A percentile compares a stretch with the other conserved stretches of the same genome.
Evolutionary conservation across 2,113 vertebrate genomes (phyloP).

Genomic region (Struthidea cinerea): DNA sequence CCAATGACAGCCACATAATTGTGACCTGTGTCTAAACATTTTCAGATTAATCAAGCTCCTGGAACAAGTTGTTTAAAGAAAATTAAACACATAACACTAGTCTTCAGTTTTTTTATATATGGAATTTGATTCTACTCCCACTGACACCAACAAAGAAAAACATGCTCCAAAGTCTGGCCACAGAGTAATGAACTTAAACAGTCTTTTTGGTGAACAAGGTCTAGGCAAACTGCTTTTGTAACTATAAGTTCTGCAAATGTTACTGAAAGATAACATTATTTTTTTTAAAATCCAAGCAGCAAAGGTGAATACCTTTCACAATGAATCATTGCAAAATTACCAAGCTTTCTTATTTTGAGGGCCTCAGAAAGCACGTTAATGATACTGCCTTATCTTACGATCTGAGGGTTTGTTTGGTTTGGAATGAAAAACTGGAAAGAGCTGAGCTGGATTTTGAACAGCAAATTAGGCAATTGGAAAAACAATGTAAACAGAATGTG

Average conservation of each 20-base stretch:
- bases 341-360: conserved; percentile 21
- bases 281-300: conserved; percentile 27
- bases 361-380: not conserved
- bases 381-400: conserved; percentile 33
- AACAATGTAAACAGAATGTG: not conserved
- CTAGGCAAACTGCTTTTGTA: conserved; percentile 40
- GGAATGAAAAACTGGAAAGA: conserved; percentile 35
- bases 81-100: not conserved
- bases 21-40: not conserved
- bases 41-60: not conserved
- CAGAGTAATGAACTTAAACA: not conserved
- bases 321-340: conserved; percentile 57
- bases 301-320: conserved; percentile 60
- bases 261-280: conserved; percentile 26
- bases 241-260: conserved; percentile 43
- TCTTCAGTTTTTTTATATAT: not conserved
- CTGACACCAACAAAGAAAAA: not conserved
- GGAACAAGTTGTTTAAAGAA: not conserved
- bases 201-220: not conserved
- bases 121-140: not conserved
- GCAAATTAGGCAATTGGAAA: conserved; percentile 43
- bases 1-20: not conserved
- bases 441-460: conserved; percentile 54
- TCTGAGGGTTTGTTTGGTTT: conserved; percentile 45
- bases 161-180: not conserved